Conservation (phyloP, 1,140 invertebrate species). For the Lepidurus arcticus region DNA sequence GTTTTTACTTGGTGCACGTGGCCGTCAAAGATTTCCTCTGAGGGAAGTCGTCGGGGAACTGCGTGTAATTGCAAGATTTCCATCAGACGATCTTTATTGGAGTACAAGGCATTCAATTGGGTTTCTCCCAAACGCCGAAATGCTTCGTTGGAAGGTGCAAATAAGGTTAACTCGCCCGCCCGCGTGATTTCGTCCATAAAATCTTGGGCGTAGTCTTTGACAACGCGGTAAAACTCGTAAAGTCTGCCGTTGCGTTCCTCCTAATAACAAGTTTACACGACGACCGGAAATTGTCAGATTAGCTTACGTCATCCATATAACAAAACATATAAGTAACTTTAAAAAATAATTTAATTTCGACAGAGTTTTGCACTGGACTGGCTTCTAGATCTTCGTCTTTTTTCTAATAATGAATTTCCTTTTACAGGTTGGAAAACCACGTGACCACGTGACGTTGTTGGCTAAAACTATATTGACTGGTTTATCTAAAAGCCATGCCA, state of each 20-base stretch:
- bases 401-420: background rate
- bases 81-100: constrained; percentile 51
- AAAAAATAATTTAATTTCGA: background rate
- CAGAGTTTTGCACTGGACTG: background rate
- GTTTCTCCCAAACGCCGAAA: constrained; percentile 55
- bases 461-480: background rate
- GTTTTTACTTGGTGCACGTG: background rate
- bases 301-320: constrained; percentile 48
- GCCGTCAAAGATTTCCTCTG: constrained; percentile 60
- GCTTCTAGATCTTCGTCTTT: background rate
- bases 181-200: constrained; percentile 65
- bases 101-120: constrained; percentile 61
- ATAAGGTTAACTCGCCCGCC: constrained; percentile 69
- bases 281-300: constrained; percentile 54
- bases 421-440: background rate
- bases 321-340: background rate
- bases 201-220: constrained; percentile 46
- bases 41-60: constrained; percentile 63
- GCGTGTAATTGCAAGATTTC: constrained; percentile 74
- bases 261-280: constrained; percentile 39
- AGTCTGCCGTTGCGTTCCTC: constrained; percentile 48
- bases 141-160: constrained; percentile 83
- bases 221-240: constrained; percentile 41
- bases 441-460: constrained; percentile 20
- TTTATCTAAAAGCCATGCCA: constrained; percentile 1